These are phyloP conservation scores for Drosophila multiciliata DNA, from an alignment of 2,888 invertebrate species.

Conservation along the genomic window DNA sequence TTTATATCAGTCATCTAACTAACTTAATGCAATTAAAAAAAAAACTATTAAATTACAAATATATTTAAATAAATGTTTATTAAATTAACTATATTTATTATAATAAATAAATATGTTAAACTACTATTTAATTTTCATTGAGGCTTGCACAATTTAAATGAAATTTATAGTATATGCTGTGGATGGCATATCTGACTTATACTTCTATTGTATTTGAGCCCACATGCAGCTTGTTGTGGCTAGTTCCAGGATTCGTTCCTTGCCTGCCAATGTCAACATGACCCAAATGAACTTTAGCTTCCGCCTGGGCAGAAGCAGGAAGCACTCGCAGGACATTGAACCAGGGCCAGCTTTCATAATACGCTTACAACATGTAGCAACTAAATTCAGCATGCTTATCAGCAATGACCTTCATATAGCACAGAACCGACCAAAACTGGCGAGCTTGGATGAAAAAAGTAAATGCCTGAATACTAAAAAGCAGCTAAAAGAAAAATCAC, in stretches of 20 bases:
- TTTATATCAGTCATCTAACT: neutral
- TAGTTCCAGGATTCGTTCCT: constrained; percentile 5
- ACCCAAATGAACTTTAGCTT: constrained; percentile 58
- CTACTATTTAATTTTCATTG: neutral
- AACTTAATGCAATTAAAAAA: neutral
- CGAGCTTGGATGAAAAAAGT: constrained; percentile 21
- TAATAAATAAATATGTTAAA: neutral
- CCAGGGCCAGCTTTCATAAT: constrained; percentile 29
- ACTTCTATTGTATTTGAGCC: constrained; percentile 4
- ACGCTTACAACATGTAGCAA: constrained; percentile 42
- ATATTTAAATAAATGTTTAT: neutral
- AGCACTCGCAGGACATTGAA: constrained; percentile 61
- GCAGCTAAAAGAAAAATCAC: constrained; percentile 25
- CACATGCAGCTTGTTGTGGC: constrained; percentile 20
- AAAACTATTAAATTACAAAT: neutral
- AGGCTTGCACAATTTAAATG: neutral
- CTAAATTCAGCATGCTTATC: constrained; percentile 56
- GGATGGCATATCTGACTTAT: neutral
- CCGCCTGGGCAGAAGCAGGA: constrained; percentile 64
- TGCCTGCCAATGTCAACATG: constrained; percentile 44
- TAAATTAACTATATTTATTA: neutral
- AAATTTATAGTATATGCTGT: neutral
- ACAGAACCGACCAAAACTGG: constrained; percentile 34
- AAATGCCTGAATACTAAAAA: constrained; percentile 48
- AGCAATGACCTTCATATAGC: constrained; percentile 72